Percentiles rank a stretch among this genome's conserved stretches.
These are phyloP conservation scores for Barypeithes pellucidus DNA, from an alignment of 2,888 invertebrate genomes.

Conservation along the genomic window DNA sequence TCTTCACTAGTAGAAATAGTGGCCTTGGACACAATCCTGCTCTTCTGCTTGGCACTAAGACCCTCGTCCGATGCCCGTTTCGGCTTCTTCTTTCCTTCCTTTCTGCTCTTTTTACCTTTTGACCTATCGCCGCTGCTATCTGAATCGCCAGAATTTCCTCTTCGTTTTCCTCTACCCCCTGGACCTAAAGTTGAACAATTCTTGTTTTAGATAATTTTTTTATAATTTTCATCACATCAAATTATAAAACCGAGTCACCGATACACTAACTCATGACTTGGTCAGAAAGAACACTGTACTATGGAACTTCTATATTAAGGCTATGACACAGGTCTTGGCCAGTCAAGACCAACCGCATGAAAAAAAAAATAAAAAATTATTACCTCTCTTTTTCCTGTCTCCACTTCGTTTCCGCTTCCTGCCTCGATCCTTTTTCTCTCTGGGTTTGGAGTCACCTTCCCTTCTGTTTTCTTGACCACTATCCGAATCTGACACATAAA, in stretches of 20 bases:
- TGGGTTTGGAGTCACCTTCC: slow-evolving; percentile 68
- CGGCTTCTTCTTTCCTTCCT: slow-evolving; percentile 63
- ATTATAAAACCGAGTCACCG: no score
- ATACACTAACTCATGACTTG: no score
- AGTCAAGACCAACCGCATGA: no score
- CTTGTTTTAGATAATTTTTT: not conserved
- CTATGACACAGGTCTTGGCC: no score
- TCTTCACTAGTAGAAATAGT: slow-evolving; percentile 95
- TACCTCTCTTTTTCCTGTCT: slow-evolving; percentile 61
- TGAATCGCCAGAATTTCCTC: slow-evolving; percentile 73
- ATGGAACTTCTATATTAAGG: no score
- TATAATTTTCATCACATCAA: no score
- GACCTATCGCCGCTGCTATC: slow-evolving; percentile 66
- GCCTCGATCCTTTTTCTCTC: slow-evolving; percentile 64
- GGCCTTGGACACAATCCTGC: slow-evolving; percentile 93
- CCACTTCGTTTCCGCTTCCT: slow-evolving; percentile 67
- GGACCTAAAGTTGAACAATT: slow-evolving; percentile 61
- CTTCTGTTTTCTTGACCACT: slow-evolving; percentile 73
- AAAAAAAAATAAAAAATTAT: slow-evolving; percentile 19
- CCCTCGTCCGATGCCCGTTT: slow-evolving; percentile 74
- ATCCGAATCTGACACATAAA: slow-evolving; percentile 86
- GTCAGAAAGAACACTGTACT: no score
- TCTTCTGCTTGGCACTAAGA: slow-evolving; percentile 87
- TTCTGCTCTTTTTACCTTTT: slow-evolving; percentile 59
- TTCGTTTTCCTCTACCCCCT: slow-evolving; percentile 68